Evolutionary conservation across 2,888 invertebrate genomes (phyloP).

Genomic region (Dexiosoma caninum): DNA sequence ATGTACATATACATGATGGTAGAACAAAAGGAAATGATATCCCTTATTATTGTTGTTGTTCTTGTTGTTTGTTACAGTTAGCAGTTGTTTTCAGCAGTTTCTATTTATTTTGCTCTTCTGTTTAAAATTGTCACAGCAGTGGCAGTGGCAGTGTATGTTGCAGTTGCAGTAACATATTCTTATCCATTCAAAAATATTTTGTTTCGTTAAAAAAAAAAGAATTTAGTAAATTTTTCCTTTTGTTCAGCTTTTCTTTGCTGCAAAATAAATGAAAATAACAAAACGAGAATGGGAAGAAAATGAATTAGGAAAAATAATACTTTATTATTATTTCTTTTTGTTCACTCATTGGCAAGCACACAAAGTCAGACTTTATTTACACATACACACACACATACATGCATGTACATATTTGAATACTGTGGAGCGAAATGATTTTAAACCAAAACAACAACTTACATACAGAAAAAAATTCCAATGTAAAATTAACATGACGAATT

Average conservation of each 20-base stretch:
- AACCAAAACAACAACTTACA: too few relatives aligned
- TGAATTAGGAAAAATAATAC: conserved; percentile 46
- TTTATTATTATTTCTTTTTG: conserved; percentile 19
- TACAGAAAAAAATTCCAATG: too few relatives aligned
- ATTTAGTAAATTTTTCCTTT: conserved; percentile 25
- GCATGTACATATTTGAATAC: background rate
- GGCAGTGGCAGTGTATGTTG: background rate
- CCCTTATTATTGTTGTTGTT: background rate
- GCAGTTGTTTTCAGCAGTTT: conserved; percentile 16
- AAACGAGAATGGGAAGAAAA: background rate
- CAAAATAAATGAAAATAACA: conserved; percentile 23
- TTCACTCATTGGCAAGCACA: conserved; percentile 30
- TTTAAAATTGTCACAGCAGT: background rate
- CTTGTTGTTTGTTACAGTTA: conserved; percentile 14
- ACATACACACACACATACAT: background rate
- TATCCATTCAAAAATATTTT: conserved; percentile 58
- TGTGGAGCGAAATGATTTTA: background rate
- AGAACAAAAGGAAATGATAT: conserved; percentile 48
- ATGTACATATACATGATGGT: conserved; percentile 14
- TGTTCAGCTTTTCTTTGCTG: conserved; percentile 53
- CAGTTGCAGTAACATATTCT: conserved; percentile 14
- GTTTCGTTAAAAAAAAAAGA: conserved; percentile 48
- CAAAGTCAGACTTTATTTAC: conserved; percentile 18
- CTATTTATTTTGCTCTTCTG: conserved; percentile 6
- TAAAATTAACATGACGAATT: too few relatives aligned